Conservation (phyloP, 2,797 vertebrate species). For the Pseudomugil tenellus region DNA sequence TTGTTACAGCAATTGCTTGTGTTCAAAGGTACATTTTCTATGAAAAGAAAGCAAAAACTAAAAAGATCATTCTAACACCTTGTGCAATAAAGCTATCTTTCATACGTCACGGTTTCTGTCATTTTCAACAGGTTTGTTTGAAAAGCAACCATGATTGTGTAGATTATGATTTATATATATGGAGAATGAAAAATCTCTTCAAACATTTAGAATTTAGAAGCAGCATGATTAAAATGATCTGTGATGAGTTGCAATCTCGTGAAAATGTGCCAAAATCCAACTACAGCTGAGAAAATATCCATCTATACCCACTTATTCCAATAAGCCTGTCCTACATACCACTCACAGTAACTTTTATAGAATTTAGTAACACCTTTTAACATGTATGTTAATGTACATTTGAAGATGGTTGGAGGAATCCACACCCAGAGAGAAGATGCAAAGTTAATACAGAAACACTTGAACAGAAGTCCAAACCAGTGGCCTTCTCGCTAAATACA, state of each 20-base stretch:
- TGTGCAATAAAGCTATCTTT: conserved; percentile 99
- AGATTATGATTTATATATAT: background rate
- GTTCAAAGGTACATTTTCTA: conserved; percentile 97
- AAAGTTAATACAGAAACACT: too few species aligned
- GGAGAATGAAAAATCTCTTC: too few species aligned
- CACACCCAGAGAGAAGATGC: too few species aligned
- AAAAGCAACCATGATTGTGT: conserved; percentile 5
- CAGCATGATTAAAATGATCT: background rate
- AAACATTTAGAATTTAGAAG: background rate
- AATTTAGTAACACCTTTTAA: too few species aligned
- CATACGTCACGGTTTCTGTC: conserved; percentile 79
- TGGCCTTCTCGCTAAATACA: background rate
- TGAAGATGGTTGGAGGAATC: too few species aligned
- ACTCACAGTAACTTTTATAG: too few species aligned
- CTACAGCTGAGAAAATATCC: too few species aligned
- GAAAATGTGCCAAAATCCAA: background rate
- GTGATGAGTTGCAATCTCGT: background rate
- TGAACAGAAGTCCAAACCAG: too few species aligned
- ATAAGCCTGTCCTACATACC: too few species aligned
- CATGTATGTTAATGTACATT: too few species aligned
- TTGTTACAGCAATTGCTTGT: conserved; percentile 98
- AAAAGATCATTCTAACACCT: conserved; percentile 95
- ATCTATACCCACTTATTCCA: too few species aligned
- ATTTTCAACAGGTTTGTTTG: conserved; percentile 62
- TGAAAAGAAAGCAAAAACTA: conserved; percentile 89